Evolutionary conservation across 1,140 invertebrate genomes (phyloP), one percentile per base, ranked within the genome.

Genomic region (Samia ricini): DNA sequence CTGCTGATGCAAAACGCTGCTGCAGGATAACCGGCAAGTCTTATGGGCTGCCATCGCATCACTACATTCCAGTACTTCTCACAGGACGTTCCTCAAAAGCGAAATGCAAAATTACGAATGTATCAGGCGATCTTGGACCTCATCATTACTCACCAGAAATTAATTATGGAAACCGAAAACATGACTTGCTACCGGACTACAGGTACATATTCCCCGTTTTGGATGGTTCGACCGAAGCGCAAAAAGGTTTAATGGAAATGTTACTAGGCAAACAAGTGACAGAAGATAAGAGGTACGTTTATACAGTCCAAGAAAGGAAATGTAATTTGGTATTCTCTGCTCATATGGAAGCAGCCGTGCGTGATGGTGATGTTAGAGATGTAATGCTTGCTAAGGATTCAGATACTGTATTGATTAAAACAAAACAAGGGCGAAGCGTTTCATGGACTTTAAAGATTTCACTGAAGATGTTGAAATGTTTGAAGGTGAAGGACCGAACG

Each of bases 1-100:
- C 95, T 2, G 95, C 94, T 2, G 95, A 96, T 72, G 95, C 95
- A 1, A 94, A 95, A 77, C 91, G 94, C 61, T 95, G 95, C 71
- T 96, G 96, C 78, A 92, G 94, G 66, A 95, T 97, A 63, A 97
- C 95, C 0, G 95, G 95, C 36, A 96, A 96, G 85, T 95, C 95
- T 10, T 95, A 95, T 57, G 95, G 95, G 19, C 80, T 95, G 60
- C 94, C 94, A 4, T 92, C 92, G n/a, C 94, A 95, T 79, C 94
- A 96, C 83, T 96, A 95, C 92, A 95, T 95, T 89, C 95, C 95
- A 69, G 94, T 95, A 24, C 77, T 95, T 21, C 88, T 94, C 22
- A 92, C 93, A 55, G 89, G 94, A 18, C 91, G 92, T 60, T 91
- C 91, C 1, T 79, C 88, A 21, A 93, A 91, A 69, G 90, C 91